Evolutionary conservation across 2,888 invertebrate species (phyloP).

Genomic region (Drosophila putrida): DNA sequence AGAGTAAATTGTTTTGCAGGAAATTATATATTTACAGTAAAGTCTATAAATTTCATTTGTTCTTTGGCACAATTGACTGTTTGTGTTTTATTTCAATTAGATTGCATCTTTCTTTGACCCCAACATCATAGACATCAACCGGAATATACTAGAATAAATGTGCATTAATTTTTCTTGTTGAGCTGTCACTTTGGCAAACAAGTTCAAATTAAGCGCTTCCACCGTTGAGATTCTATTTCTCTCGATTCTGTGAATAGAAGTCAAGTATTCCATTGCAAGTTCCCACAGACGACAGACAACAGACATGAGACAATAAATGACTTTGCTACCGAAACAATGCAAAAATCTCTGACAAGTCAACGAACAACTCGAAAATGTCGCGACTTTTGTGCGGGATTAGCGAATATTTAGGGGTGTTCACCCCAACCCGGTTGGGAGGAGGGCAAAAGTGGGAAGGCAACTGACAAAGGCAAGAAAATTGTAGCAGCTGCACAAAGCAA

Average conservation of each 20-base stretch:
- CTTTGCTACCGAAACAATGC: slow-evolving; percentile 53
- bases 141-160: slow-evolving; percentile 29
- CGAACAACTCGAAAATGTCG: slow-evolving; percentile 57
- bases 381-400: slow-evolving; percentile 71
- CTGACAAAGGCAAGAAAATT: slow-evolving; percentile 43
- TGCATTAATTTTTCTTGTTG: slow-evolving; percentile 36
- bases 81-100: slow-evolving; percentile 45
- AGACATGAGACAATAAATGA: slow-evolving; percentile 49
- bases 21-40: background rate
- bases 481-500: slow-evolving; percentile 68
- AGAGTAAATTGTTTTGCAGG: background rate
- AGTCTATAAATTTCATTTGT: slow-evolving; percentile 6
- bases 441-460: background rate
- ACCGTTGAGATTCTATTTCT: slow-evolving; percentile 31
- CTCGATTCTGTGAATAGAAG: slow-evolving; percentile 16
- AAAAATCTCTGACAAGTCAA: slow-evolving; percentile 63
- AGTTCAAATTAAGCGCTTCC: slow-evolving; percentile 67
- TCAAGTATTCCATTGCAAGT: slow-evolving; percentile 21
- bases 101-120: slow-evolving; percentile 7
- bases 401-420: slow-evolving; percentile 11
- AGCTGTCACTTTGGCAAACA: slow-evolving; percentile 55
- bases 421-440: background rate
- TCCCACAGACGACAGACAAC: slow-evolving; percentile 37
- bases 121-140: slow-evolving; percentile 20
- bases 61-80: slow-evolving; percentile 12